Conservation (phyloP, 1,140 invertebrate genomes). For the Ips typographus region DNA sequence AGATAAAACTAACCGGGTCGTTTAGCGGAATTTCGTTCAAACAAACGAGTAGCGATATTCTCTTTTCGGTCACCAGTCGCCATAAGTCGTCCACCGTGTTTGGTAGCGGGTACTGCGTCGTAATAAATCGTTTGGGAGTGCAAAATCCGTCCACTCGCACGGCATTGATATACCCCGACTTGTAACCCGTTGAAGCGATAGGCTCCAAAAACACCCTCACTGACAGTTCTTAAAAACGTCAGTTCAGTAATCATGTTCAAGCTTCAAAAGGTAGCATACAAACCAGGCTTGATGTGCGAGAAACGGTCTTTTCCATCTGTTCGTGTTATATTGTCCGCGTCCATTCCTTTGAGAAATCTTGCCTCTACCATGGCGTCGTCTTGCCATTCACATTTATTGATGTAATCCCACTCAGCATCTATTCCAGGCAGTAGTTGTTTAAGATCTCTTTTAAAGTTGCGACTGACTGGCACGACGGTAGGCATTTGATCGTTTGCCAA, state of each 20-base stretch:
- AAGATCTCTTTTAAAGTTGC: too few relatives aligned
- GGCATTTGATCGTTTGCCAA: neutral
- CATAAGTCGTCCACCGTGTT: slow-evolving; percentile 61
- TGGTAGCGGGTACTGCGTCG: slow-evolving; percentile 58
- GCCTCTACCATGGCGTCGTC: too few relatives aligned
- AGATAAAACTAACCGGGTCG: slow-evolving; percentile 37
- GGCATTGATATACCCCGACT: slow-evolving; percentile 49
- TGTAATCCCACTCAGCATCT: too few relatives aligned
- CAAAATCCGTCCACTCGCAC: slow-evolving; percentile 40
- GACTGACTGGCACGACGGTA: too few relatives aligned
- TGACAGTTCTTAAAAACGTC: neutral
- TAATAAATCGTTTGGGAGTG: slow-evolving; percentile 49
- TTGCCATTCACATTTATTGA: too few relatives aligned
- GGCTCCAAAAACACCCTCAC: slow-evolving; percentile 42
- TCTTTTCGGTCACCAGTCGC: slow-evolving; percentile 62
- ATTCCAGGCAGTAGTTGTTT: too few relatives aligned
- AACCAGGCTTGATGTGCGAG: neutral
- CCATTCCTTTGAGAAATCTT: neutral
- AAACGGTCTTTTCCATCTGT: neutral
- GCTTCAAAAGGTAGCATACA: neutral
- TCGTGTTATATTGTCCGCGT: neutral
- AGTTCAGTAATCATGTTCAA: neutral
- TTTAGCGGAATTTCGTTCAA: slow-evolving; percentile 50
- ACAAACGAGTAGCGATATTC: slow-evolving; percentile 58
- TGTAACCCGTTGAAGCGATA: slow-evolving; percentile 58